Conservation (phyloP, 2,888 invertebrate species). For the Dasysyrphus albostriatus region DNA sequence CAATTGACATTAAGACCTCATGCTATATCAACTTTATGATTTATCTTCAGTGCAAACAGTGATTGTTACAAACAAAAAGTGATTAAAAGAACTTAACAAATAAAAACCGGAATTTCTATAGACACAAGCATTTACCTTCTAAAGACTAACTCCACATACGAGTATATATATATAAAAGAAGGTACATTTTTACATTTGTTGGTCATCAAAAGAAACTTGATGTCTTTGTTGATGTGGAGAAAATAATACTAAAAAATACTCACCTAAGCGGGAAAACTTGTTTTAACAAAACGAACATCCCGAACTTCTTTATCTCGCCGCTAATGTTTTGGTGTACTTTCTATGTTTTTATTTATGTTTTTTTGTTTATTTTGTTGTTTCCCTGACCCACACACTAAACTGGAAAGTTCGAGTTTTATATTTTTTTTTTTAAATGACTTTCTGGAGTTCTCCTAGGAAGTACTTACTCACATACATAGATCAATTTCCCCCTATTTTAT, state of each 20-base stretch:
- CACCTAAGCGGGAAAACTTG: constrained; percentile 52
- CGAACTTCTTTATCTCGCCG: constrained; percentile 22
- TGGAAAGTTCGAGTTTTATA: constrained; percentile 49
- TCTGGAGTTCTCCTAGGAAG: constrained; percentile 47
- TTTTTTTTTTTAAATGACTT: constrained; percentile 8
- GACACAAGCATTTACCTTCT: constrained; percentile 18
- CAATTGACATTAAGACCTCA: constrained; percentile 2
- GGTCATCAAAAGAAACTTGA: constrained; percentile 24
- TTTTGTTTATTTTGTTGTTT: constrained; percentile 6
- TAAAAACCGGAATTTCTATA: not conserved
- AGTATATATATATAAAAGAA: not conserved
- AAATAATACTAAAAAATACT: constrained; percentile 7
- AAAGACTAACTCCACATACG: not conserved
- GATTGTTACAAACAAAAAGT: not conserved
- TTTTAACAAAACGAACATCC: constrained; percentile 45
- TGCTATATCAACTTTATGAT: not conserved
- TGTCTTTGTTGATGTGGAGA: constrained; percentile 32
- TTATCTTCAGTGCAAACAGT: not conserved
- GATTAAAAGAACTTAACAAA: not conserved
- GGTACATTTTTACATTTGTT: not conserved
- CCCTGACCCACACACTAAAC: constrained; percentile 65
- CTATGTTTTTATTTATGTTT: constrained; percentile 40
- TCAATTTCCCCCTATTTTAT: constrained; percentile 43
- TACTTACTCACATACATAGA: constrained; percentile 6
- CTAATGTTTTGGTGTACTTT: constrained; percentile 49